Evolutionary conservation across 2,113 vertebrate species (phyloP).

Genomic region (Heptranchias perlo): DNA sequence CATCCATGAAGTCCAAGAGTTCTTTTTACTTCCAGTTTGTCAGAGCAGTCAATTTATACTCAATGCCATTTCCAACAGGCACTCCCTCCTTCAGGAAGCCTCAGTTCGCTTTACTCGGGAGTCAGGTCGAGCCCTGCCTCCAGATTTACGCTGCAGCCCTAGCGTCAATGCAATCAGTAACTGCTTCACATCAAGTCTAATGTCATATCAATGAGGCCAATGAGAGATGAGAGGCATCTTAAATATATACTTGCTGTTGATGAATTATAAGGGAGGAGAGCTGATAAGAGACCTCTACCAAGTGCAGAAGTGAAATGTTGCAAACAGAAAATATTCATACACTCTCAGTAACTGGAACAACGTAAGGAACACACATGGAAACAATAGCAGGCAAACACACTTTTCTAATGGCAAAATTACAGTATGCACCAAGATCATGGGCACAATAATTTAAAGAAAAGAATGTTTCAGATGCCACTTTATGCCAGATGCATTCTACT

Average conservation of each 20-base stretch:
- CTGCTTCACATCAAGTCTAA: no score
- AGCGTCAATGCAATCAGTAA: no score
- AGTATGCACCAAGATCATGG: neutral
- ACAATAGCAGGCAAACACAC: neutral
- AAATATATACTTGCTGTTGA: neutral
- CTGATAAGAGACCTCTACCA: neutral
- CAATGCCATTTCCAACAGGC: no score
- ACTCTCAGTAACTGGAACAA: neutral
- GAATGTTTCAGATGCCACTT: neutral
- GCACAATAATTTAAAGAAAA: neutral
- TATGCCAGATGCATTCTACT: neutral
- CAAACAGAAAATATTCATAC: neutral
- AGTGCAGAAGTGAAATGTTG: neutral
- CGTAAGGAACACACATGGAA: neutral
- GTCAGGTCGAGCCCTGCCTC: no score
- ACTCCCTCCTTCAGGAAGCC: no score
- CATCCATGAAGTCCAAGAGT: no score
- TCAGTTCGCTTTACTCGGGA: no score
- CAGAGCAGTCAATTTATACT: no score
- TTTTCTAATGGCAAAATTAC: neutral
- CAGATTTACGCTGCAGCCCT: no score
- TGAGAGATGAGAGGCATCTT: neutral
- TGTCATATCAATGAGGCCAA: neutral
- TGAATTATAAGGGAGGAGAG: neutral
- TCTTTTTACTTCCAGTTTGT: no score